Evolutionary conservation across 2,113 vertebrate genomes (phyloP).

Genomic region (Oplegnathus fasciatus): DNA sequence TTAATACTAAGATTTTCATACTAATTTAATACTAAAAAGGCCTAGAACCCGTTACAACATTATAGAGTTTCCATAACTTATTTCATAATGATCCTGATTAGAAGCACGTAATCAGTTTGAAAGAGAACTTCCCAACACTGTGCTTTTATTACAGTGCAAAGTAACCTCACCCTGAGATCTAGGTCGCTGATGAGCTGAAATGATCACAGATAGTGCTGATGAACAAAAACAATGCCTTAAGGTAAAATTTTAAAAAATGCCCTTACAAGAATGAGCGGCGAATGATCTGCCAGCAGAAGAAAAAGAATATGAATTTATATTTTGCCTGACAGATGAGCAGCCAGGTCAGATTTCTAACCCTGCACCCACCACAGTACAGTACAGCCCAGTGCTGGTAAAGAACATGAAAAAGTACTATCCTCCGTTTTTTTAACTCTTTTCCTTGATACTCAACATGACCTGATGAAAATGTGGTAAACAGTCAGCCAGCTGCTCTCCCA

Average conservation of each 20-base stretch:
- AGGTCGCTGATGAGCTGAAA: not conserved
- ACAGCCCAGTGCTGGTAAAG: not conserved
- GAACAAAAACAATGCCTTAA: constrained; percentile 37
- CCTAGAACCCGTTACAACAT: not conserved
- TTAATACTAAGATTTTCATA: not conserved
- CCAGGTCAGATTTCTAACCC: constrained; percentile 1
- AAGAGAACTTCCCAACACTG: constrained; percentile 30
- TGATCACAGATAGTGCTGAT: constrained; percentile 11
- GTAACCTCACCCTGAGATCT: constrained; percentile 3
- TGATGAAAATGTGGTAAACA: constrained; percentile 38
- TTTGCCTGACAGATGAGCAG: constrained; percentile 8
- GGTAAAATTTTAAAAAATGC: not conserved
- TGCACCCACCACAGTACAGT: not conserved
- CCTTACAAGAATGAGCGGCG: not conserved
- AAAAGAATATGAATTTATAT: not conserved
- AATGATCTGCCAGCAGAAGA: constrained; percentile 8
- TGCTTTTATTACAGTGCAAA: constrained; percentile 41
- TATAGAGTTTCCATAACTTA: not conserved
- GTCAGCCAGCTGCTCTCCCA: constrained; percentile 54
- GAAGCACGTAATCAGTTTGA: not conserved
- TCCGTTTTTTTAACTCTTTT: constrained; percentile 2
- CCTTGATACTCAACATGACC: constrained; percentile 17
- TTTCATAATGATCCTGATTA: not conserved
- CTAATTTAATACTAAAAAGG: not conserved
- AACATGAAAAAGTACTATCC: not conserved